Percentiles rank a stretch among this genome's conserved stretches.
These are phyloP conservation scores for Dynastes maya DNA, from an alignment of 2,888 invertebrate species.

Conservation along the genomic window DNA sequence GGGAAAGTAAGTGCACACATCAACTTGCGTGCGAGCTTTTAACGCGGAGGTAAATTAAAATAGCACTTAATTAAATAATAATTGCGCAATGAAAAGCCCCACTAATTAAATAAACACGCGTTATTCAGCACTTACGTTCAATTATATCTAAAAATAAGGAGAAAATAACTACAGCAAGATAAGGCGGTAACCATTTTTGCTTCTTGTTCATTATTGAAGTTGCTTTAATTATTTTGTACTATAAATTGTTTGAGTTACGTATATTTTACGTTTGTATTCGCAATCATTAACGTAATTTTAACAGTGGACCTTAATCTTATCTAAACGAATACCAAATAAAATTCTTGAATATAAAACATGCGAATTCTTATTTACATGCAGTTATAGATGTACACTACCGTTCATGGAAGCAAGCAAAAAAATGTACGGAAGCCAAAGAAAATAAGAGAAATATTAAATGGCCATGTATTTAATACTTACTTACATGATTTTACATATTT, in stretches of 20 bases:
- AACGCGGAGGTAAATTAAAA: background rate
- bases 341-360: background rate
- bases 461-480: too few relatives aligned
- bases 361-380: background rate
- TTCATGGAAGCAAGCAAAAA: too few relatives aligned
- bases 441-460: too few relatives aligned
- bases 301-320: background rate
- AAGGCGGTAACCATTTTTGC: background rate
- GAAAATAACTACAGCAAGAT: background rate
- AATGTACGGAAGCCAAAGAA: too few relatives aligned
- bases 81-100: slow-evolving; percentile 5
- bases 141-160: background rate
- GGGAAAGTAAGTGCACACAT: too few relatives aligned
- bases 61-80: background rate
- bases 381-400: background rate
- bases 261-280: background rate
- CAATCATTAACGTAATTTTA: background rate
- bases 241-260: background rate
- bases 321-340: background rate
- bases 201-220: background rate
- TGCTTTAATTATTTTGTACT: background rate
- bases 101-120: background rate
- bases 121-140: slow-evolving; percentile 11
- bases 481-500: too few relatives aligned
- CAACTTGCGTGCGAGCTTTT: background rate